Percentiles rank a stretch among this genome's conserved stretches.
Evolutionary conservation across 2,888 invertebrate species (phyloP).

Genomic region (Cryptus viduatorius): DNA sequence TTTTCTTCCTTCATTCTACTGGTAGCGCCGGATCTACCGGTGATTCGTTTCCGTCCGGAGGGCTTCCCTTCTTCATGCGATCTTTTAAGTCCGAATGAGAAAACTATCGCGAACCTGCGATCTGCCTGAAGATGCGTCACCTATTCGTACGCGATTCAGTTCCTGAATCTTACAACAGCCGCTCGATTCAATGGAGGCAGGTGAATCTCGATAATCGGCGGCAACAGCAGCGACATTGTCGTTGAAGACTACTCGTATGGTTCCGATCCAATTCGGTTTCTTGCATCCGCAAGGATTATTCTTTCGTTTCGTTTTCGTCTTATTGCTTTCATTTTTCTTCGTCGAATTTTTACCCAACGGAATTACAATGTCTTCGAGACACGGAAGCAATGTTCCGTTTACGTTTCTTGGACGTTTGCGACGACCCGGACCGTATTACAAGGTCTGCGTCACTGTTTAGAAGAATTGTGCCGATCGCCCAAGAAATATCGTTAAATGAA

Average conservation of each 20-base stretch:
- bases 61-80: background rate
- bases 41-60: slow-evolving; percentile 12
- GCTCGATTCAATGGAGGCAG: slow-evolving; percentile 28
- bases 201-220: slow-evolving; percentile 21
- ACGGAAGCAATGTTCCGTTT: background rate
- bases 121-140: slow-evolving; percentile 35
- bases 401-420: slow-evolving; percentile 20
- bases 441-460: background rate
- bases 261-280: background rate
- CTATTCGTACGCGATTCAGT: slow-evolving; percentile 16
- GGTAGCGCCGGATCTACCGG: background rate
- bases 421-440: slow-evolving; percentile 8
- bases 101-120: slow-evolving; percentile 8
- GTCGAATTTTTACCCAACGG: background rate
- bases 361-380: background rate
- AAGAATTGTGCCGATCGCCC: background rate
- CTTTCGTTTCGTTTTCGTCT: background rate
- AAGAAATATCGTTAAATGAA: too few relatives aligned
- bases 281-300: background rate
- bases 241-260: background rate
- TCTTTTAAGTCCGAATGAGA: background rate
- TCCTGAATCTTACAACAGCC: slow-evolving; percentile 15
- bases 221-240: slow-evolving; percentile 18
- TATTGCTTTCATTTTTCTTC: background rate
- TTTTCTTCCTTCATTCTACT: background rate